A percentile compares a stretch with the other conserved stretches of the same genome.
Conservation (phyloP, 2,888 invertebrate genomes). For the Patella depressa region DNA sequence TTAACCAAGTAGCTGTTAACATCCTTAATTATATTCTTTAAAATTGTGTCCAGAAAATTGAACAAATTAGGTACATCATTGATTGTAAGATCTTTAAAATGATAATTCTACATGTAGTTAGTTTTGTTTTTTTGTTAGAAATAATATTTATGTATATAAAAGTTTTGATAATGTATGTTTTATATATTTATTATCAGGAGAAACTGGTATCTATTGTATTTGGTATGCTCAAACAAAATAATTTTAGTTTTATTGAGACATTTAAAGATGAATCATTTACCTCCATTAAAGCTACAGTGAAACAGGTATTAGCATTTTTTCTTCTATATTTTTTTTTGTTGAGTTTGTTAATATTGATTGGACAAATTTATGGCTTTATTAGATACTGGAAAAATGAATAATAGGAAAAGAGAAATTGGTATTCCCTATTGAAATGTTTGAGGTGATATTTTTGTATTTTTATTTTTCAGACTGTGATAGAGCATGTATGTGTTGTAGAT, state of each 20-base stretch:
- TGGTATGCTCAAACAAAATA: constrained; percentile 87
- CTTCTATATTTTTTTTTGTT: neutral
- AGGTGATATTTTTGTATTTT: constrained; percentile 3
- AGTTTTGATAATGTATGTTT: neutral
- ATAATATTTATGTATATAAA: neutral
- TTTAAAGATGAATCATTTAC: constrained; percentile 86
- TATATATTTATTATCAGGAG: constrained; percentile 76
- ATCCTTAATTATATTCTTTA: no score
- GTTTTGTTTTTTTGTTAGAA: neutral
- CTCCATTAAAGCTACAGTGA: constrained; percentile 88
- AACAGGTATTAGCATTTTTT: constrained; percentile 76
- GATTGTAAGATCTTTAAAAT: neutral
- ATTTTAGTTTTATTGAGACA: constrained; percentile 86
- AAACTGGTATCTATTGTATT: constrained; percentile 89
- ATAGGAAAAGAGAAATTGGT: no score
- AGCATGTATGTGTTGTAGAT: constrained; percentile 78
- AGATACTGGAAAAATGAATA: no score
- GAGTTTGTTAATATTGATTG: no score
- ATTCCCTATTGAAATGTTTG: no score
- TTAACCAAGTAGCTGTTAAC: no score
- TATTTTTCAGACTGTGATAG: constrained; percentile 78
- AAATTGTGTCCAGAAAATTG: neutral
- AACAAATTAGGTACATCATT: neutral
- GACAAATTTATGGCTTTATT: no score
- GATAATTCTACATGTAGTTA: neutral